A percentile compares a stretch with the other conserved stretches of the same genome.
Evolutionary conservation across 2,113 vertebrate genomes (phyloP).

Genomic region (Ameiurus melas): DNA sequence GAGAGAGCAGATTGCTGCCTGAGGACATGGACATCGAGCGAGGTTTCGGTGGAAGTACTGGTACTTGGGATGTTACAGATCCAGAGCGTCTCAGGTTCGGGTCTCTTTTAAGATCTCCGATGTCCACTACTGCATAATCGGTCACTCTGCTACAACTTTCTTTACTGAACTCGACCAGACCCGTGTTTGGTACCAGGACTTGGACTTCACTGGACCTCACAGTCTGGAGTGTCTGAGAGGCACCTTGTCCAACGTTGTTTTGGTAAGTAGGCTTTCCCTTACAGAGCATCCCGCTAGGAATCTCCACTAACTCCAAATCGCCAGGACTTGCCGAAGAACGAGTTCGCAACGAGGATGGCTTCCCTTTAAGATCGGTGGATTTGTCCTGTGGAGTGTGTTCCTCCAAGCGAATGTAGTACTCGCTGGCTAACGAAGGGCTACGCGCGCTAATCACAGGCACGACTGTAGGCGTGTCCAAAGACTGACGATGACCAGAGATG

Average conservation of each 20-base stretch:
- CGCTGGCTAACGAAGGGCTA: constrained; percentile 87
- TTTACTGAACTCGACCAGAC: constrained; percentile 71
- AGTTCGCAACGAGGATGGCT: constrained; percentile 46
- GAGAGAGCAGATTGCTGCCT: constrained; percentile 67
- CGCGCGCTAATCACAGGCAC: constrained; percentile 90
- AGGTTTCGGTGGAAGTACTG: constrained; percentile 79
- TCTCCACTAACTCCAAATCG: constrained; percentile 76
- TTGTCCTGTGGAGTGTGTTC: constrained; percentile 82
- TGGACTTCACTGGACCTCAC: constrained; percentile 72
- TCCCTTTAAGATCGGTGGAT: constrained; percentile 70
- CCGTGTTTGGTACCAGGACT: constrained; percentile 69
- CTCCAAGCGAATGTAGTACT: constrained; percentile 90
- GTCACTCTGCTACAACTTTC: constrained; percentile 72
- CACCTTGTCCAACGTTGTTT: constrained; percentile 51
- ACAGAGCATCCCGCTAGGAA: constrained; percentile 68
- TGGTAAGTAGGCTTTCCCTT: constrained; percentile 66
- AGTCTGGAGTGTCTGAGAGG: constrained; percentile 64
- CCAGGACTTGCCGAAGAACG: constrained; percentile 56
- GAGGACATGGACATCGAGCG: constrained; percentile 75
- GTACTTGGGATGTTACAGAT: constrained; percentile 65
- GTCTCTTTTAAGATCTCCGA: constrained; percentile 62
- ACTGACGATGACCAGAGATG: constrained; percentile 77
- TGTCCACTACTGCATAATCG: constrained; percentile 75
- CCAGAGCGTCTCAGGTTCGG: constrained; percentile 53
- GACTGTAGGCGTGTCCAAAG: constrained; percentile 85